Evolutionary conservation across 2,888 invertebrate species (phyloP), one percentile per base, ranked within the genome.

Genomic region (Harpalus rubripes): DNA sequence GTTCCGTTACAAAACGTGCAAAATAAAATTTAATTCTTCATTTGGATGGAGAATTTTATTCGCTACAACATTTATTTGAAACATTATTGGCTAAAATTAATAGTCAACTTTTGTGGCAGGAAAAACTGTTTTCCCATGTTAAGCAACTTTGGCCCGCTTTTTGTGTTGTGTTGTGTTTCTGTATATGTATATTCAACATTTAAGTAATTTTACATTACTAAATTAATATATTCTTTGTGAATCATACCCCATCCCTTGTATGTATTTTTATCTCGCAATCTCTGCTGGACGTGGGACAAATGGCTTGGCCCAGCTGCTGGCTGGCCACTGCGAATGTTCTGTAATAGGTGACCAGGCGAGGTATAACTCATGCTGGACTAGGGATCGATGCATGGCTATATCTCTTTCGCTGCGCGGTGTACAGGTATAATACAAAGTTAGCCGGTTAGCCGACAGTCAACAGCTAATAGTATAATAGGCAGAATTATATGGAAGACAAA

Each of bases 271-370:
- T 52, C 44, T 52, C 44, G 44, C 44, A 52, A 52, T 52, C 44
- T 52, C 44, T 8, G 44, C 44, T 18, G 22, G 22, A 63, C 83
- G 32, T 76, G 74, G 26, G 84, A 84, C 84, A 84, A 84, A 84
- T 84, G 84, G 84, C 65, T 22, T 22, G 84, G 16, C 84, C 84
- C 84, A 84, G 84, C 84, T 84, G 84, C 78, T 78, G 18, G 26
- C 52, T 78, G 78, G 52, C 61, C 65, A 32, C 61, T 61, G 78
- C 63, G 78, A 84, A 65, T 78, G 78, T 78, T 63, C 78, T 52
- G 78, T 84, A 76, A 84, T 84, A 84, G 76, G 84, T 84, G 84
- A 78, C 78, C 65, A 78, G 84, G 59, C 84, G 78, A 72, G 56
- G 83, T 61, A 84, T 84, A 78, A 84, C 61, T 84, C 84, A 84